Evolutionary conservation across 2,113 vertebrate genomes (phyloP).

Genomic region (Chlorodrepanis virens): DNA sequence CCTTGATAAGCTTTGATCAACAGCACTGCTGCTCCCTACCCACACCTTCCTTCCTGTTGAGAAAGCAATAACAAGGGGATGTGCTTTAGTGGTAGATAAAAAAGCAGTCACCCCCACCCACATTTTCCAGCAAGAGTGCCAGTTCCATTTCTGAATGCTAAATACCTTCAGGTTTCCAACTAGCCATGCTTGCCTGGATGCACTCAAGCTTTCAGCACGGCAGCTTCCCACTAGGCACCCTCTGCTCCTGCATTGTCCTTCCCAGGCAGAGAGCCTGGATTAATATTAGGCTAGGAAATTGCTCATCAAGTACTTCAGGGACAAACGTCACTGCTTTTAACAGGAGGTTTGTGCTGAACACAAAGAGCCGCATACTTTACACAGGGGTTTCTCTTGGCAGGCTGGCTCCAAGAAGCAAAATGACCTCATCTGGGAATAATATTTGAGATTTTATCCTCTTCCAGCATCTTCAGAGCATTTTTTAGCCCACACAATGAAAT

Average conservation of each 20-base stretch:
- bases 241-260: not conserved
- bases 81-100: not conserved
- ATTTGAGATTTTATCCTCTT: not conserved
- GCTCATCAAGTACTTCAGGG: not conserved
- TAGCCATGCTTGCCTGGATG: not conserved
- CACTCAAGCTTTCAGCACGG: not conserved
- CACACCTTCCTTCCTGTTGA: constrained; percentile 3
- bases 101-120: not conserved
- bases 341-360: not conserved
- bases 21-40: not conserved
- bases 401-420: not conserved
- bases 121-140: not conserved
- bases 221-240: not conserved
- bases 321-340: not conserved
- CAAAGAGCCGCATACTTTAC: not conserved
- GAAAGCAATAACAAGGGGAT: not conserved
- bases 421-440: not conserved
- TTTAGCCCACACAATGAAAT: not conserved
- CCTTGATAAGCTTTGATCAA: not conserved
- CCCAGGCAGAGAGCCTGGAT: not conserved
- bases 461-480: not conserved
- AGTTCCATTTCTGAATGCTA: not conserved
- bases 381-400: not conserved
- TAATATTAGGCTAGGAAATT: not conserved
- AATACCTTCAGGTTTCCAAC: not conserved